Conservation (phyloP, 2,797 vertebrate genomes). For the Syngnathus acus region DNA sequence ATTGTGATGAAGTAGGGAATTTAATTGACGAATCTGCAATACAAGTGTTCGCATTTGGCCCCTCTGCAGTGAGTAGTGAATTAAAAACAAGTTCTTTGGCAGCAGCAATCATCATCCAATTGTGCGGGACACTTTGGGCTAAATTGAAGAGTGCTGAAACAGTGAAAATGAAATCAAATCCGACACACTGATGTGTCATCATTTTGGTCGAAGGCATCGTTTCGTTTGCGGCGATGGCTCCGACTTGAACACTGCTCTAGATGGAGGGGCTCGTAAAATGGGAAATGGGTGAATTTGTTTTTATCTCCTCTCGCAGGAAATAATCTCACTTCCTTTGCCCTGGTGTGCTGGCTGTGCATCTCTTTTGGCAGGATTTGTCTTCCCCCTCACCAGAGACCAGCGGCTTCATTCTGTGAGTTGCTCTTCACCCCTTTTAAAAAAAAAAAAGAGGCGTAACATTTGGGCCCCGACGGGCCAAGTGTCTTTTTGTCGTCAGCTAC, state of each 20-base stretch:
- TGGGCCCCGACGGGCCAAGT: not conserved
- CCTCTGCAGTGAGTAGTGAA: not conserved
- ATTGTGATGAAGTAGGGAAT: slow-evolving; percentile 1
- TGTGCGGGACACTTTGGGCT: not conserved
- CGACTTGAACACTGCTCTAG: not conserved
- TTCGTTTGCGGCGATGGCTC: not conserved
- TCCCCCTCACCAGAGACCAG: not conserved
- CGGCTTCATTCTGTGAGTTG: slow-evolving; percentile 3
- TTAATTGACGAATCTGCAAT: not conserved
- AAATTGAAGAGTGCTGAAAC: not conserved
- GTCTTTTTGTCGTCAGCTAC: slow-evolving; percentile 1
- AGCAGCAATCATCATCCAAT: not conserved
- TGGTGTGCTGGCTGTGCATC: not conserved
- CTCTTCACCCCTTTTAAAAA: not conserved
- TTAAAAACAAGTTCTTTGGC: not conserved
- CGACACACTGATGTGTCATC: not conserved
- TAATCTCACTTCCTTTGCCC: not conserved
- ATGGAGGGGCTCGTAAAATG: not conserved
- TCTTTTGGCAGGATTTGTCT: slow-evolving; percentile 5
- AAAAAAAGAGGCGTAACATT: slow-evolving; percentile 2
- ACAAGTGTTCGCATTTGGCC: not conserved
- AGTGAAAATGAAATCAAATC: not conserved
- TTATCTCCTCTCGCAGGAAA: slow-evolving; percentile 6
- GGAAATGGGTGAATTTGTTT: slow-evolving; percentile 2
- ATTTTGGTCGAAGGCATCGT: not conserved